Evolutionary conservation across 1,140 invertebrate species (phyloP).

Genomic region (Brachystomella parvula): DNA sequence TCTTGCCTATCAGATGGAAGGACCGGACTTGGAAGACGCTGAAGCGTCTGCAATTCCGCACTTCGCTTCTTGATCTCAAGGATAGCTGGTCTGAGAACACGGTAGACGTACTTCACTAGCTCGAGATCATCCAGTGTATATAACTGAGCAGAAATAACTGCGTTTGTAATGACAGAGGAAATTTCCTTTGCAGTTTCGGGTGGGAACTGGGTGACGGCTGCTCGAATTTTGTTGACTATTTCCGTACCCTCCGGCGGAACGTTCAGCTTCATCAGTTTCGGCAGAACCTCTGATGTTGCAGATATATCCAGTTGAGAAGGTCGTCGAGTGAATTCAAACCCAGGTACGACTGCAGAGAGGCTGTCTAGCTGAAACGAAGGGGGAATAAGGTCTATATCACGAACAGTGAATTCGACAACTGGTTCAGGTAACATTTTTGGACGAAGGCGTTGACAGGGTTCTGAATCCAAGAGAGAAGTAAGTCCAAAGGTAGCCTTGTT

Average conservation of each 20-base stretch:
- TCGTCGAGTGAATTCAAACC: too few relatives aligned
- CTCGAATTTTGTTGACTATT: neutral
- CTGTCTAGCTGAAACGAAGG: too few relatives aligned
- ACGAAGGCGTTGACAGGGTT: constrained; percentile 24
- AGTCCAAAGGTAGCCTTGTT: constrained; percentile 24
- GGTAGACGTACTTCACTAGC: neutral
- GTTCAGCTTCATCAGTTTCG: neutral
- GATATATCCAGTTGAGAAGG: constrained; percentile 1
- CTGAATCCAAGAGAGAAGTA: constrained; percentile 24
- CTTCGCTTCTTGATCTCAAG: neutral
- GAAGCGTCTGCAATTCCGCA: neutral
- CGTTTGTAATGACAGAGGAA: neutral
- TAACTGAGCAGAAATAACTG: constrained; percentile 1
- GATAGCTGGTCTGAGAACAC: neutral
- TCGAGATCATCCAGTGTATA: neutral
- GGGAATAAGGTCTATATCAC: too few relatives aligned
- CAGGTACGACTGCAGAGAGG: too few relatives aligned
- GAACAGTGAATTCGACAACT: too few relatives aligned
- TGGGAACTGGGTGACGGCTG: constrained; percentile 9
- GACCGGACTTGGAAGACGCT: too few relatives aligned
- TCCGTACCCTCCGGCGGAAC: neutral
- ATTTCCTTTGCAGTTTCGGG: constrained; percentile 3
- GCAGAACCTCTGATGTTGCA: neutral
- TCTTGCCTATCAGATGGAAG: neutral
- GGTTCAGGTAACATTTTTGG: too few relatives aligned